Evolutionary conservation across 2,888 invertebrate genomes (phyloP), one percentile per base, ranked within the genome.

Genomic region (Eristalinus aeneus): DNA sequence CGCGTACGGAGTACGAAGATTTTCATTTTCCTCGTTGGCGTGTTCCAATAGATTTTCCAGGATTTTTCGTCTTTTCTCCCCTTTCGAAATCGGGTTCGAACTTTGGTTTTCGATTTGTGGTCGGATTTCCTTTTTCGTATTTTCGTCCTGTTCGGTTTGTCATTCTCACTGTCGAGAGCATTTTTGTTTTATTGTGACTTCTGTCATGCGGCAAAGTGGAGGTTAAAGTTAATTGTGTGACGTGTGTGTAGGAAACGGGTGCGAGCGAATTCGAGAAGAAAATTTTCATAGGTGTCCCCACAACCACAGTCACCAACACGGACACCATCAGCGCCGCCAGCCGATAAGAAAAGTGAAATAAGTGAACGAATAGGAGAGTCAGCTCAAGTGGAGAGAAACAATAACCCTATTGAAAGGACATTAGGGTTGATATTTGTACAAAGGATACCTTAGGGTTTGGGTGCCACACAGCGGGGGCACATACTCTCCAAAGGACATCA

Each of bases 31-130:
- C 61, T 71, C 36, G 46, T 69, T 32, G 34, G 56, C 67, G 61
- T 78, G 56, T 85, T 85, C 85, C 84, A 84, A 58, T 75, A 75
- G 67, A 75, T 67, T 75, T 84, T 84, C 84, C 84, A 84, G 61
- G 75, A 84, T 84, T 84, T 84, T 69, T 53, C 65, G 60, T 68
- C 22, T 75, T 75, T 31, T 64, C 23, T 60, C 46, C 61, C 4
- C 56, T 75, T 75, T 67, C 27, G 27, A 27, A 27, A 2, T 27
- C 27, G 27, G 27, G 5, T 5, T 27, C 2, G 27, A 27, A 27
- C 27, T 27, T 31, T 56, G 36, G 16, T 60, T 39, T 60, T 71
- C 60, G 46, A 73, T 74, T 80, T 80, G 53, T 11, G 34, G 64
- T 77, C 77, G 67, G 54, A 67, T n/a, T 61, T 79, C 46, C 16